Conservation (phyloP, 2,888 invertebrate genomes). For the Strigamia transsilvanica region DNA sequence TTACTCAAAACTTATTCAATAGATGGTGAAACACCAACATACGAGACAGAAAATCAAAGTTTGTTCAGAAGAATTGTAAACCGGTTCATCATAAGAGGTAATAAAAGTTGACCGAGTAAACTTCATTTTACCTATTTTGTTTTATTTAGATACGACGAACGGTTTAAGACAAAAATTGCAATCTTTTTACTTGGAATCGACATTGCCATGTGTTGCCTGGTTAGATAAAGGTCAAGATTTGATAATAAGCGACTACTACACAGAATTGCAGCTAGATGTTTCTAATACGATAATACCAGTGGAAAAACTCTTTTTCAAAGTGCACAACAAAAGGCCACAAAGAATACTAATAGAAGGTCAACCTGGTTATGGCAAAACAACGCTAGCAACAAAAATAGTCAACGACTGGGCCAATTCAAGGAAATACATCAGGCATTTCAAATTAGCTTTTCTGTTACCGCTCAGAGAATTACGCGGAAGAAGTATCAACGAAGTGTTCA, state of each 20-base stretch:
- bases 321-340: not conserved
- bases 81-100: too few relatives aligned
- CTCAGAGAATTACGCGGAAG: not conserved
- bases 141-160: not conserved
- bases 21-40: too few relatives aligned
- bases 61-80: too few relatives aligned
- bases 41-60: too few relatives aligned
- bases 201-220: not conserved
- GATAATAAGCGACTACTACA: not conserved
- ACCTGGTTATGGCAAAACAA: constrained; percentile 22
- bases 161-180: not conserved
- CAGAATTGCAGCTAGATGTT: not conserved
- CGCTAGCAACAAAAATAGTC: not conserved
- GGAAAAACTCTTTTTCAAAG: not conserved
- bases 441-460: not conserved
- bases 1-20: too few relatives aligned
- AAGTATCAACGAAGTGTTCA: not conserved
- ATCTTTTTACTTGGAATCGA: not conserved
- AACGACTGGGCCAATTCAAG: not conserved
- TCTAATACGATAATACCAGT: not conserved
- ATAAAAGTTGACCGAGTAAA: too few relatives aligned
- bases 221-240: not conserved
- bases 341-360: constrained; percentile 13
- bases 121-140: too few relatives aligned
- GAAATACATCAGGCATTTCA: not conserved